These are phyloP conservation scores for Parasteatoda lunata DNA, from an alignment of 2,888 invertebrate species.

Conservation along the genomic window DNA sequence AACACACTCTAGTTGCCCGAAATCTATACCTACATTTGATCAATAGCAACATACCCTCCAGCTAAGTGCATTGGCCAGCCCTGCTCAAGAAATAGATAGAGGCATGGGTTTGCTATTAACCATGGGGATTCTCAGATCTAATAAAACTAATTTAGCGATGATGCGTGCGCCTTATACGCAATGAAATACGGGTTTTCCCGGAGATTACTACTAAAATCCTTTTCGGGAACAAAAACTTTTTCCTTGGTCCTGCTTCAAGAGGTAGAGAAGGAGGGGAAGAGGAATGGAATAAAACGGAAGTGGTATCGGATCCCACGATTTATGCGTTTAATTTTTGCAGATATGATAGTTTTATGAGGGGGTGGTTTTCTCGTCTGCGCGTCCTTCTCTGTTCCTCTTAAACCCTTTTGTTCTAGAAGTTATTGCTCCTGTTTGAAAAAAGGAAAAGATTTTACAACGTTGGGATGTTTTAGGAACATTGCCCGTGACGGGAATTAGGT, in stretches of 20 bases:
- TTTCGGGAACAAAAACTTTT: constrained; percentile 19
- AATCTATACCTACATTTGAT: constrained; percentile 40
- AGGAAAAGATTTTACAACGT: constrained; percentile 1
- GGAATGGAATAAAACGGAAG: constrained; percentile 41
- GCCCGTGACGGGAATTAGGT: neutral
- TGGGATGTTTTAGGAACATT: constrained; percentile 26
- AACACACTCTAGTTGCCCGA: neutral
- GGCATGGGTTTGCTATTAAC: constrained; percentile 52
- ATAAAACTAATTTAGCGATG: constrained; percentile 67
- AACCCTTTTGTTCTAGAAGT: constrained; percentile 30
- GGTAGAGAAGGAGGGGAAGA: neutral
- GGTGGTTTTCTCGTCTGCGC: constrained; percentile 9
- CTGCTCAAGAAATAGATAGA: neutral
- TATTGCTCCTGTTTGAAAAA: constrained; percentile 20
- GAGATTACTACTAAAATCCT: constrained; percentile 58
- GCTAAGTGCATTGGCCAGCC: neutral
- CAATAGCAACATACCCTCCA: constrained; percentile 22
- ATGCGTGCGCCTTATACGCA: constrained; percentile 63
- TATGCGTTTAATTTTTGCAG: constrained; percentile 68
- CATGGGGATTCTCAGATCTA: constrained; percentile 63
- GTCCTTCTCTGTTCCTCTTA: neutral
- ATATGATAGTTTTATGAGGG: constrained; percentile 67
- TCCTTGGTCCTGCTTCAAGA: neutral
- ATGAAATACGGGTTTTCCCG: constrained; percentile 55
- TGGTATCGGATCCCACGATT: constrained; percentile 46